These are phyloP conservation scores for Geotrypetes seraphini DNA, from an alignment of 2,797 vertebrate genomes.

Conservation along the genomic window DNA sequence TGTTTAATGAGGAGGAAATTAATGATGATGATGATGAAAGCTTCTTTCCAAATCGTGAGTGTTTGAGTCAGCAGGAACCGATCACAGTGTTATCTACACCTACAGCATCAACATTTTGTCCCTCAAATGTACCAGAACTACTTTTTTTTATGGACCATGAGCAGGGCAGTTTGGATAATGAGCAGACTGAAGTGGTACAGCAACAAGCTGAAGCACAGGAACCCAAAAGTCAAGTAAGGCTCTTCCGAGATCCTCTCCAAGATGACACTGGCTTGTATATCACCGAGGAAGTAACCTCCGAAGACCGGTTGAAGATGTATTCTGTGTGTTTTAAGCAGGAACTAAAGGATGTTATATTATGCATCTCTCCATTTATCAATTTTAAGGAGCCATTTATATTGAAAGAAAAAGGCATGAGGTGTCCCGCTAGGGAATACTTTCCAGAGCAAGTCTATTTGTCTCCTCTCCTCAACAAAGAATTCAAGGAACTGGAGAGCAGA, in stretches of 20 bases:
- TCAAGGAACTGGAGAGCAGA: constrained; percentile 79
- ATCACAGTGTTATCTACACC: constrained; percentile 36
- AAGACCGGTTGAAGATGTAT: constrained; percentile 82
- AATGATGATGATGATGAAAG: constrained; percentile 13
- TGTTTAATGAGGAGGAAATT: constrained; percentile 41
- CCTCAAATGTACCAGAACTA: constrained; percentile 54
- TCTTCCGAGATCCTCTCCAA: constrained; percentile 89
- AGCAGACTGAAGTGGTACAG: constrained; percentile 29
- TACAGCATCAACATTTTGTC: constrained; percentile 29
- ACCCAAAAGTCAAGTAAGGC: constrained; percentile 44
- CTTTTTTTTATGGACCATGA: constrained; percentile 44
- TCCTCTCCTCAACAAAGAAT: constrained; percentile 85
- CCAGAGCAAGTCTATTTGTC: constrained; percentile 87
- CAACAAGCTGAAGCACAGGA: constrained; percentile 40
- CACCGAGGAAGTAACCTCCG: constrained; percentile 76
- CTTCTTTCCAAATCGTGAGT: not conserved
- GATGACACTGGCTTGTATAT: constrained; percentile 91
- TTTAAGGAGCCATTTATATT: constrained; percentile 88
- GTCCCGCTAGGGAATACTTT: constrained; percentile 90
- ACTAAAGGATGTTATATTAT: constrained; percentile 88
- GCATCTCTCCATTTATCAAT: constrained; percentile 84
- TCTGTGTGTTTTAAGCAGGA: constrained; percentile 85
- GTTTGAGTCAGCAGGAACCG: constrained; percentile 33
- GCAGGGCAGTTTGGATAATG: constrained; percentile 23
- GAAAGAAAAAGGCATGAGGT: constrained; percentile 73